Base-by-base conservation (phyloP, 2,113 vertebrate genomes). In the Trematomus loennbergii region DNA sequence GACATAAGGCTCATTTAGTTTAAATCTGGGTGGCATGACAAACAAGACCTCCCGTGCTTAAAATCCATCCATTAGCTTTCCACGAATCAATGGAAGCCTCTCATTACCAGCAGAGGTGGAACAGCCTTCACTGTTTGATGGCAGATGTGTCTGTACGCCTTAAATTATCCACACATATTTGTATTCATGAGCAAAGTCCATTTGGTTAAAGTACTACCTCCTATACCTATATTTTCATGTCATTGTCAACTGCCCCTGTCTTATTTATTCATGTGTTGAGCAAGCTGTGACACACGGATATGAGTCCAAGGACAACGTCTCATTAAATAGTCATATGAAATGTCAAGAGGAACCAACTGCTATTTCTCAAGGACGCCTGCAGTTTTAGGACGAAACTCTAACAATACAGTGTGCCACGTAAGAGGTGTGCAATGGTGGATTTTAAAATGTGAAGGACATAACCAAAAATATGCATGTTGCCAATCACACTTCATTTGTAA, bases 111-210 rank as follows among this genome's bases (percentile, higher is more conserved):
- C 12, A 69, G 60, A 84, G 76, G 75, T 73, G 48, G 77, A 36
- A 40, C 66, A 53, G 66, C 33, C 10, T 66, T 62, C 20, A 3
- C 9, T 43, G 33, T 73, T 25, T 78, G 79, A 85, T 77, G 68
- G 78, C 67, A 87, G 59, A 86, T 87, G 80, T 84, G 58, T 90
- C 75, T 54, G 55, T 64, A 50, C 12, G 49, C 16, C 48, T 59
- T 82, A 68, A 86, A 86, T 88, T 75, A 92, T 85, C 83, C 72
- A 88, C 75, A 79, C 22, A 36, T 50, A 81, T 89, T 88, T 88
- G 78, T 90, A 91, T 91, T 92, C 79, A 90, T 91, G 87, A 83
- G 64, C 60, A 82, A 87, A 75, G 63, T 89, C 82, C 63, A 83
- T 85, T 94, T 82, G 68, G 65, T 82, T 90, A 75, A 87, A 89